These are phyloP conservation scores for Oenanthe oenanthe DNA, from an alignment of 2,113 vertebrate species.

Conservation along the genomic window DNA sequence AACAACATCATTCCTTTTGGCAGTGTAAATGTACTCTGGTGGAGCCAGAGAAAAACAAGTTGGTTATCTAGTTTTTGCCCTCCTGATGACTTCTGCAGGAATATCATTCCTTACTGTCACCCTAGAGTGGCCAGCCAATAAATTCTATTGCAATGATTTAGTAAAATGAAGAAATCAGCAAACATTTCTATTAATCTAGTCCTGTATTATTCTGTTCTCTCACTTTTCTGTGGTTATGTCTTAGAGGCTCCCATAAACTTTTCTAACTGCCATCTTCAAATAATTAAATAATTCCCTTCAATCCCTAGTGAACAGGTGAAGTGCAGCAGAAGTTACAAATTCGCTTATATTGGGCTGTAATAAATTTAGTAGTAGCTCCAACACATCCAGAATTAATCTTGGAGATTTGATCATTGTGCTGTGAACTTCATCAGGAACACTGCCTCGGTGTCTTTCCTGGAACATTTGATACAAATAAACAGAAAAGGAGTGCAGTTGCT, in stretches of 20 bases:
- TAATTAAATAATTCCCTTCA: background rate
- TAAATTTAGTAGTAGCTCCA: background rate
- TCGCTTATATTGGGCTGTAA: background rate
- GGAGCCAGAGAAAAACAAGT: background rate
- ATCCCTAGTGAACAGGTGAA: background rate
- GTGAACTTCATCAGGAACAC: slow-evolving; percentile 19
- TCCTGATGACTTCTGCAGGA: background rate
- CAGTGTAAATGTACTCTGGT: background rate
- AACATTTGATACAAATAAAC: slow-evolving; percentile 39
- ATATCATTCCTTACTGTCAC: background rate
- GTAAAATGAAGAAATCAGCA: background rate
- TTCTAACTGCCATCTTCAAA: background rate
- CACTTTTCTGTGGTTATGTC: background rate
- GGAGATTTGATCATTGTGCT: background rate
- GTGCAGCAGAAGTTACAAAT: background rate
- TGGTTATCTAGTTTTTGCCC: background rate
- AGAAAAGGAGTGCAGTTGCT: slow-evolving; percentile 38
- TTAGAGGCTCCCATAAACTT: background rate
- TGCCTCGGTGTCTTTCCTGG: background rate
- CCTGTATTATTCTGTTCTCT: background rate
- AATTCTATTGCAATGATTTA: background rate
- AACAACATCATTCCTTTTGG: background rate
- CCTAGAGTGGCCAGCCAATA: background rate
- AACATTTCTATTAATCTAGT: background rate
- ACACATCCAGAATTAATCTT: background rate